phyloP scores from a whole-genome alignment of 1,140 invertebrate genomes.

The Neodiprion lecontei region DNA sequence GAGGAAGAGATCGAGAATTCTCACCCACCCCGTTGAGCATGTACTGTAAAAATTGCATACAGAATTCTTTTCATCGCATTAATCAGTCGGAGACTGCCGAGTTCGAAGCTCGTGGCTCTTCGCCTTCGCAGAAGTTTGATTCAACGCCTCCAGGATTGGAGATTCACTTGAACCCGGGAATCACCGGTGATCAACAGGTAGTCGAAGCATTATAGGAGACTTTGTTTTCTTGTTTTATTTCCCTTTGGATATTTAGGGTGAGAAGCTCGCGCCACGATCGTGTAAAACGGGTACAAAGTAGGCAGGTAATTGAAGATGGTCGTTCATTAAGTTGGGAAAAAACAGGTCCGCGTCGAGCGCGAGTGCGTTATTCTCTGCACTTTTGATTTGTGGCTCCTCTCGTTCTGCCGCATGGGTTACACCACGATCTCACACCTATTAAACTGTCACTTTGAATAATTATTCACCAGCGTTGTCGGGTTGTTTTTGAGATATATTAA shows the following conservation, averaged over 20 bases:
- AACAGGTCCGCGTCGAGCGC: neutral
- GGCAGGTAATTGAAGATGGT: neutral
- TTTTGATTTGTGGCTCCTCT: slow-evolving; percentile 5
- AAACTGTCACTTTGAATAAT: slow-evolving; percentile 5
- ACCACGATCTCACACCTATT: slow-evolving; percentile 7
- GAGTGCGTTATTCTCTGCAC: slow-evolving; percentile 4
- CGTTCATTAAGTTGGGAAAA: neutral
- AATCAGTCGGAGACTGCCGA: no score
- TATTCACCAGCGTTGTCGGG: neutral
- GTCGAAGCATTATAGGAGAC: neutral
- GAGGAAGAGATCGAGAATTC: no score
- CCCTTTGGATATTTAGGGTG: neutral
- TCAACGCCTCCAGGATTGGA: no score
- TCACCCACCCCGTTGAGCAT: no score
- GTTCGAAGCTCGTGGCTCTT: no score
- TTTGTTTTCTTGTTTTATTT: neutral
- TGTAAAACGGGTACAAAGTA: slow-evolving; percentile 4
- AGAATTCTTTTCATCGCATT: no score
- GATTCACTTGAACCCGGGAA: neutral
- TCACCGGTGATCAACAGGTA: neutral
- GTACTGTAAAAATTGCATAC: no score
- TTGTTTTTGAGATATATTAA: neutral
- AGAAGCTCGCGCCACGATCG: neutral
- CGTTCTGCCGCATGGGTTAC: neutral
- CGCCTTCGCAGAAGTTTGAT: no score